Base-by-base conservation (phyloP, 2,888 invertebrate species). In the Diarsia brunnea region DNA sequence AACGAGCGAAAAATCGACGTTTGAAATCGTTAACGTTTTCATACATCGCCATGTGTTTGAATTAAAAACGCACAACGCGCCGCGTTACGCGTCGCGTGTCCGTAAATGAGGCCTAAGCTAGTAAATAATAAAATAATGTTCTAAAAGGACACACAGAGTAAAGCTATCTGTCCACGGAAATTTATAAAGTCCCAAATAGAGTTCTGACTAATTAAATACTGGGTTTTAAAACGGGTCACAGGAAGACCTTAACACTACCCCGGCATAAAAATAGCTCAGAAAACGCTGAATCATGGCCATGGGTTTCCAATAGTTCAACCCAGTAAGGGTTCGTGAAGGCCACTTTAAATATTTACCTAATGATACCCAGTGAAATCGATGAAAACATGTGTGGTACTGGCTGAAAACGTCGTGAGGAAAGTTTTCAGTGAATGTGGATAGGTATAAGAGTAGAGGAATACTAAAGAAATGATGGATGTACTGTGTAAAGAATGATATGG, bases 261-360 rank as follows among this genome's bases (percentile, higher is more conserved):
- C 1, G 4, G 19, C 58, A 27, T 27, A 19, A 1, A 60, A 58
- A 58, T 19, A 58, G 19, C 19, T 4, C 19, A 19, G 27, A 64
- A 70, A 70, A 19, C n/a, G 67, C 47, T 70, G n/a, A 47, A 24
- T 38, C 38, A 11, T n/a, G 8, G n/a, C 1, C 12, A 24, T n/a
- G 11, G n/a, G 16, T 60, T 60, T 69, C 58, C 27, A 31, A 31
- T 16, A 60, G 1, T 61, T n/a, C 27, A 14, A 47, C 3, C 27
- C 60, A 19, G 60, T 11, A 31, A 31, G 24, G 60, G 8, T 24
- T 14, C 10, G 19, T 47, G 8, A 51, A 60, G 14, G 16, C n/a
- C 45, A 24, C 43, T 53, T 63, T 45, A 19, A 73, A 63, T 63
- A 73, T 74, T 53, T 63, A 73, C 19, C 21, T 31, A 58, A 58